These are phyloP conservation scores for Alosa alosa DNA, from an alignment of 2,113 vertebrate genomes.

Conservation along the genomic window DNA sequence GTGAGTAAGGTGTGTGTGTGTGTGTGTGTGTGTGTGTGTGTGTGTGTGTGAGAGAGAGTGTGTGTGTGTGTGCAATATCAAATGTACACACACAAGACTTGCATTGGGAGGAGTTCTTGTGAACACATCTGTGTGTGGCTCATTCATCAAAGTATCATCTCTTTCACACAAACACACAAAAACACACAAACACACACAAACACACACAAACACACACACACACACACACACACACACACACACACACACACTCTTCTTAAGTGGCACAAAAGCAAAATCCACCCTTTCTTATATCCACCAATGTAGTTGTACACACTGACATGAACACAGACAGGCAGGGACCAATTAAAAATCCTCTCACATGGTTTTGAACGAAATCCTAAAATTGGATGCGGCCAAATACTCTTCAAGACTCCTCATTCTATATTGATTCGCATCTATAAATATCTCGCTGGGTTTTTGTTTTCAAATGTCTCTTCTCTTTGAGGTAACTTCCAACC, in stretches of 20 bases:
- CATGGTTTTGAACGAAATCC: neutral
- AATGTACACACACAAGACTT: neutral
- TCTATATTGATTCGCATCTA: conserved; percentile 34
- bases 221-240: conserved; percentile 3
- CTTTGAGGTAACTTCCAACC: conserved; percentile 26
- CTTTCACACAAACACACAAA: neutral
- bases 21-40: no score
- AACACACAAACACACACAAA: neutral
- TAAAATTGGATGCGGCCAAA: conserved; percentile 28
- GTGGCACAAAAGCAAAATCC: neutral
- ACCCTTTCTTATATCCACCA: neutral
- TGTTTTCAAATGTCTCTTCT: conserved; percentile 32
- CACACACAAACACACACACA: neutral
- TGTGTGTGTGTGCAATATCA: neutral
- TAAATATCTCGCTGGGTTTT: conserved; percentile 38
- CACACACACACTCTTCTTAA: neutral
- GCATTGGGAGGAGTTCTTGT: neutral
- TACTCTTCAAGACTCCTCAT: neutral
- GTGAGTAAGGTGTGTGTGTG: no score
- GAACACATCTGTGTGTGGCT: neutral
- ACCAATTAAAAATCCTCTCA: neutral
- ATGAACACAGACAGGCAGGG: neutral
- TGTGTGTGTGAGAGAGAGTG: no score
- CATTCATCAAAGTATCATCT: neutral
- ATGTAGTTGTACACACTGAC: neutral